Percentiles rank a stretch among this genome's conserved stretches.
Evolutionary conservation across 2,113 vertebrate species (phyloP).

Genomic region (Notarius lentiginosus): DNA sequence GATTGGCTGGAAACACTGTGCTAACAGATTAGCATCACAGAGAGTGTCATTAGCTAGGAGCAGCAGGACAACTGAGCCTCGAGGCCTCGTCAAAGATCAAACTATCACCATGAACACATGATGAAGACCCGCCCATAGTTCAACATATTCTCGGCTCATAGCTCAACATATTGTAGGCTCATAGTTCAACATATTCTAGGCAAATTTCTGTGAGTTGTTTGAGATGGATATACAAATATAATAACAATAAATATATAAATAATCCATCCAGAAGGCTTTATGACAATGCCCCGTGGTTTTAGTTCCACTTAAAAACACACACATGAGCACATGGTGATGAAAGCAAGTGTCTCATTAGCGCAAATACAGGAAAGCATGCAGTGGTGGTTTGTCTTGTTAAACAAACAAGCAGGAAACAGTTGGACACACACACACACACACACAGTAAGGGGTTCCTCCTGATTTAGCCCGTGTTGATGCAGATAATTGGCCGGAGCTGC

Average conservation of each 20-base stretch:
- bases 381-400: conserved; percentile 9
- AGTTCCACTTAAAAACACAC: neutral
- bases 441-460: neutral
- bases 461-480: conserved; percentile 20
- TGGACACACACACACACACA: conserved; percentile 13
- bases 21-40: conserved; percentile 48
- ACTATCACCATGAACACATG: neutral
- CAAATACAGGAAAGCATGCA: neutral
- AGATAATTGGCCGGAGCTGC: neutral
- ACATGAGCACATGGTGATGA: neutral
- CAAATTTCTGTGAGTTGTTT: neutral
- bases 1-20: conserved; percentile 22
- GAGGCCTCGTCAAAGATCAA: neutral
- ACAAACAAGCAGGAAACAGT: conserved; percentile 6
- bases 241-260: neutral
- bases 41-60: conserved; percentile 23
- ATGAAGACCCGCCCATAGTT: neutral
- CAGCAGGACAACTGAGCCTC: neutral
- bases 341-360: conserved; percentile 5
- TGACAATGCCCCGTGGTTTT: neutral
- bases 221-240: neutral
- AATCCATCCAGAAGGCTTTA: neutral
- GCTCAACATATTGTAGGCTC: too few species aligned
- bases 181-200: too few species aligned
- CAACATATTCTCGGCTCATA: too few species aligned